phyloP scores from a whole-genome alignment of 2,888 invertebrate genomes.

The Harpalus rubripes region DNA sequence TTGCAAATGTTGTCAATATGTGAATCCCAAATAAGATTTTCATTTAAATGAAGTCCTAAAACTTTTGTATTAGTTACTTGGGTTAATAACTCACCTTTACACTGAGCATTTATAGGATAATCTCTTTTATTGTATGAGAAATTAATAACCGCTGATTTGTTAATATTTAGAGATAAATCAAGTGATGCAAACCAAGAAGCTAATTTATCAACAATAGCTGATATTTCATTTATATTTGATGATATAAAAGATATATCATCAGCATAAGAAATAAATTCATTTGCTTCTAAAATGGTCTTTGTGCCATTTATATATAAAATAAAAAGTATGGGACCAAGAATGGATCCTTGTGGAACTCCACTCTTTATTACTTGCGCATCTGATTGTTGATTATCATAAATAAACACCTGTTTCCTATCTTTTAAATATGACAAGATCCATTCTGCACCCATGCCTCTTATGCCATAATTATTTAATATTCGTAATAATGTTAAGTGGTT shows the following conservation, averaged over 20 bases:
- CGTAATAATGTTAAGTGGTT: constrained; percentile 1
- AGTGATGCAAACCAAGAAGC: not conserved
- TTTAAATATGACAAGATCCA: constrained; percentile 21
- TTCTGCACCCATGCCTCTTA: not conserved
- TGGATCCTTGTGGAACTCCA: constrained; percentile 6
- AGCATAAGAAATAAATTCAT: constrained; percentile 2
- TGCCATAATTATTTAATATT: constrained; percentile 16
- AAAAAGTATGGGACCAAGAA: constrained; percentile 8
- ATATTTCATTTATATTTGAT: constrained; percentile 12
- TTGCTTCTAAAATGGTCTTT: not conserved
- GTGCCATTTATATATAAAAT: constrained; percentile 9
- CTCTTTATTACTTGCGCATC: not conserved
- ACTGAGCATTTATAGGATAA: too few species aligned
- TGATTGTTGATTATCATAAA: constrained; percentile 9
- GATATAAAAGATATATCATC: constrained; percentile 15
- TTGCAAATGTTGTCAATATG: not conserved
- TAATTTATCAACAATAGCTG: not conserved
- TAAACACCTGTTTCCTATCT: constrained; percentile 15
- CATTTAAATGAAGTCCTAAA: too few species aligned
- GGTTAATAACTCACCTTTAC: too few species aligned
- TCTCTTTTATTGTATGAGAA: not conserved
- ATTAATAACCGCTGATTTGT: not conserved
- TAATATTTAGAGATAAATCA: constrained; percentile 19
- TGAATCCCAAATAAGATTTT: constrained; percentile 5
- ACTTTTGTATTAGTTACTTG: too few species aligned